Evolutionary conservation across 2,113 vertebrate genomes (phyloP).

Genomic region (Ameiurus melas): DNA sequence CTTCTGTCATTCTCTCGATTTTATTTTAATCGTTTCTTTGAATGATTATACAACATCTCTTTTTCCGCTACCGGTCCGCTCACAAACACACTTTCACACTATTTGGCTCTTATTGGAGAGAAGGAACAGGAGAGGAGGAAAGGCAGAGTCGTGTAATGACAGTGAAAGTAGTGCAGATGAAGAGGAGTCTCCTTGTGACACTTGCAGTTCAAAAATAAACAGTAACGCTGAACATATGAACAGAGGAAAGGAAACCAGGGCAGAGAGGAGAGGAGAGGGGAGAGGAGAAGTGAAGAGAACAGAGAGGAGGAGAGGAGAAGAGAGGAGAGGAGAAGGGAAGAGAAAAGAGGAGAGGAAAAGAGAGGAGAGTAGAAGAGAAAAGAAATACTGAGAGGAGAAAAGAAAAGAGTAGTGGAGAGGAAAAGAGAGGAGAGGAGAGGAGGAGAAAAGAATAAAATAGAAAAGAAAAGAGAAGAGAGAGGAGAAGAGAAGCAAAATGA

Average conservation of each 20-base stretch:
- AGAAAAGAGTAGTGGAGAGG: too few species aligned
- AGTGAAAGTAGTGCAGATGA: neutral
- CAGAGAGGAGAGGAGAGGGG: slow-evolving; percentile 39
- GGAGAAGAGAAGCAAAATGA: too few species aligned
- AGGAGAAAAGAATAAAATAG: too few species aligned
- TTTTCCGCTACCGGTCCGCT: neutral
- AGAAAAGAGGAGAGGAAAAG: too few species aligned
- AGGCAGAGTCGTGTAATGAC: neutral
- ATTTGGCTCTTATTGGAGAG: neutral
- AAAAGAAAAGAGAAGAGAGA: too few species aligned
- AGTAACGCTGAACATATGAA: neutral
- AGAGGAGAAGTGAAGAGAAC: too few species aligned
- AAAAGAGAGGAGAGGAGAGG: too few species aligned
- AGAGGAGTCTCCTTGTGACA: neutral
- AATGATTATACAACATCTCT: neutral
- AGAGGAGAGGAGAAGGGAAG: neutral
- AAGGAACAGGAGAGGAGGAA: neutral
- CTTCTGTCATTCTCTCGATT: neutral
- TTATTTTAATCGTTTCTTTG: neutral
- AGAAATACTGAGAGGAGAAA: too few species aligned
- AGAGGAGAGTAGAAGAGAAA: too few species aligned
- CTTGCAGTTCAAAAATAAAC: neutral
- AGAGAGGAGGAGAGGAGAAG: too few species aligned
- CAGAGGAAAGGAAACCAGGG: slow-evolving; percentile 10
- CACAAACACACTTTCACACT: neutral